Evolutionary conservation across 2,113 vertebrate species (phyloP).

Genomic region (Hepsetus odoe): DNA sequence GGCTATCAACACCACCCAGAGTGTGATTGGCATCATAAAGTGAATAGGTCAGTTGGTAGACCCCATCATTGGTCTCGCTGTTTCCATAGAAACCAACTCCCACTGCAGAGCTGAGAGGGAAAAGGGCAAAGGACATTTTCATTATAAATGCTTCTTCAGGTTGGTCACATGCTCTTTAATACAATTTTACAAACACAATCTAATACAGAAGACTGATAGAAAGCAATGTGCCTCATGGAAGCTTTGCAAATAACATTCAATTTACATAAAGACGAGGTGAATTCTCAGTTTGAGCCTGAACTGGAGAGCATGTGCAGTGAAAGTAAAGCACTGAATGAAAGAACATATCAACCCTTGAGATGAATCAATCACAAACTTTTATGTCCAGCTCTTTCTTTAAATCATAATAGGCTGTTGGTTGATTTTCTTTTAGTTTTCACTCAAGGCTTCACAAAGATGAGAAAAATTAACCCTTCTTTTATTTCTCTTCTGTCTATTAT

Average conservation of each 20-base stretch:
- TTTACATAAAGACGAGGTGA: neutral
- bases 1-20: constrained; percentile 79
- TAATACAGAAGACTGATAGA: neutral
- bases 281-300: neutral
- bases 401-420: too few relatives aligned
- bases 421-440: too few relatives aligned
- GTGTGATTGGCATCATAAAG: constrained; percentile 92
- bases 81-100: constrained; percentile 97
- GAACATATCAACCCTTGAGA: too few relatives aligned
- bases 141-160: constrained; percentile 9
- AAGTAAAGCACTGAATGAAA: neutral
- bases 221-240: neutral
- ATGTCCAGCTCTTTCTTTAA: too few relatives aligned
- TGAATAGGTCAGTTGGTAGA: constrained; percentile 92
- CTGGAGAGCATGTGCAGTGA: neutral
- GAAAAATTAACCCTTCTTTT: too few relatives aligned
- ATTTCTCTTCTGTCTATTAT: too few relatives aligned
- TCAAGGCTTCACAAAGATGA: too few relatives aligned
- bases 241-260: neutral
- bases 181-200: neutral
- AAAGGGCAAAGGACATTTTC: constrained; percentile 44
- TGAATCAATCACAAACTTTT: too few relatives aligned
- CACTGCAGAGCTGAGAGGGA: constrained; percentile 82
- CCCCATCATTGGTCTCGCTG: constrained; percentile 93
- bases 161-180: neutral